Conservation (phyloP, 2,888 invertebrate genomes). For the Meloe dianella region DNA sequence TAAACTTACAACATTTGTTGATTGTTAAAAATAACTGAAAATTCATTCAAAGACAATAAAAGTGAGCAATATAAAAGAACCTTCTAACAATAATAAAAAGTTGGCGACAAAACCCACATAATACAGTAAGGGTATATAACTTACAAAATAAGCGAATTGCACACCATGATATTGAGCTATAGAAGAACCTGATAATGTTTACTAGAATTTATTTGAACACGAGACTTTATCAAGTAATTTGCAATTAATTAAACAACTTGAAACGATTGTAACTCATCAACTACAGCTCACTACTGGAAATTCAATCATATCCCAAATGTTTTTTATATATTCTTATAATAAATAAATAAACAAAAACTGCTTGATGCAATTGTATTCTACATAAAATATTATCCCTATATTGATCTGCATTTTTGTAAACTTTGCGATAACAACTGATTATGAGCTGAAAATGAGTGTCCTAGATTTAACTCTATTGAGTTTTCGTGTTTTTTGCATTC, state of each 20-base stretch:
- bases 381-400: too few species aligned
- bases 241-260: not conserved
- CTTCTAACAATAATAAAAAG: slow-evolving; percentile 6
- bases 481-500: not conserved
- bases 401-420: too few species aligned
- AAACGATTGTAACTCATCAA: not conserved
- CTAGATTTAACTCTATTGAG: too few species aligned
- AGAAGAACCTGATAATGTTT: not conserved
- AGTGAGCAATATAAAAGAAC: not conserved
- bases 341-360: too few species aligned
- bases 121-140: not conserved
- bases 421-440: too few species aligned
- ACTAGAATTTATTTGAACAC: slow-evolving; percentile 5
- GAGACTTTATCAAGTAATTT: not conserved
- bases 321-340: too few species aligned
- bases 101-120: not conserved
- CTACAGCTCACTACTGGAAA: not conserved
- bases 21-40: not conserved
- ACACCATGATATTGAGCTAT: not conserved
- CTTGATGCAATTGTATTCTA: too few species aligned
- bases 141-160: slow-evolving; percentile 8
- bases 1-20: not conserved
- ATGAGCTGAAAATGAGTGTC: too few species aligned
- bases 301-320: not conserved
- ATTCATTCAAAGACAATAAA: not conserved